A percentile compares a stretch with the other conserved stretches of the same genome.
Evolutionary conservation across 2,888 invertebrate species (phyloP).

Genomic region (Calameuta pallipes): DNA sequence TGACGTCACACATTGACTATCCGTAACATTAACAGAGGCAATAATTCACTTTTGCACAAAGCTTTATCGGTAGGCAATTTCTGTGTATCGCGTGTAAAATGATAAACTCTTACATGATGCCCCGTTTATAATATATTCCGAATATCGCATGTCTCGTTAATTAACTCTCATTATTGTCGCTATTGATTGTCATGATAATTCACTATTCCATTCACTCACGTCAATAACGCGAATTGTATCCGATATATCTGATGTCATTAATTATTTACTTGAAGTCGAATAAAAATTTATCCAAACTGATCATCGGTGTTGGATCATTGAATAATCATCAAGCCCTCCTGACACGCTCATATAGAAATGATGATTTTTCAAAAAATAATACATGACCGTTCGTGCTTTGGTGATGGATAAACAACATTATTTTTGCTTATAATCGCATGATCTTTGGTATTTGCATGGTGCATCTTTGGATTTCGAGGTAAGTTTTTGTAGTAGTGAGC

Average conservation of each 20-base stretch:
- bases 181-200: background rate
- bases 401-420: background rate
- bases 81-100: background rate
- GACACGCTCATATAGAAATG: background rate
- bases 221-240: background rate
- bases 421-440: background rate
- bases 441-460: background rate
- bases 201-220: background rate
- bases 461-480: background rate
- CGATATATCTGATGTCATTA: background rate
- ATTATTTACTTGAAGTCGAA: background rate
- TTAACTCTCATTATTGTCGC: background rate
- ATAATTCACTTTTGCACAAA: conserved; percentile 33
- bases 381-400: background rate
- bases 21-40: background rate
- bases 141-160: background rate
- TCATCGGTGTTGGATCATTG: background rate
- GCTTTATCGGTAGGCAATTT: conserved; percentile 21
- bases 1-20: background rate
- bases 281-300: background rate
- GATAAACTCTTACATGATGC: background rate
- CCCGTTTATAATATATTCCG: background rate
- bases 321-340: background rate
- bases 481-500: background rate
- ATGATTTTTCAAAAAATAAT: background rate